Base-by-base conservation (phyloP, 2,113 vertebrate genomes). In the Plotosus lineatus region DNA sequence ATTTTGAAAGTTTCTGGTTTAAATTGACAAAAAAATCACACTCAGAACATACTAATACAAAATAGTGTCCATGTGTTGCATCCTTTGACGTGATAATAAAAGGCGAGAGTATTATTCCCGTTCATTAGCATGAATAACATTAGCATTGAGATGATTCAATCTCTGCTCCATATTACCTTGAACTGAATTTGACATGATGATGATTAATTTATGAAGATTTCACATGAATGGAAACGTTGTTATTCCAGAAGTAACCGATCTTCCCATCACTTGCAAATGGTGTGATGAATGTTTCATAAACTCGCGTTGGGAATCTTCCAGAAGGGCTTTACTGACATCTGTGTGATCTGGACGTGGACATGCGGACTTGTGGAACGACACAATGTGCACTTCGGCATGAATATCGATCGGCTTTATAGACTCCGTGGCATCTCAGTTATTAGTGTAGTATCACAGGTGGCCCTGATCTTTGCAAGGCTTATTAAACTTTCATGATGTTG, bases 281-380 rank as follows among this genome's bases (percentile, higher is more conserved):
- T 55, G 33, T 78, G 51, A 86, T 85, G 83, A 84, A 82, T 81
- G 63, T 86, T 88, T 85, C 61, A 86, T 83, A 69, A 85, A 75
- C 40, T 63, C 55, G 46, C 66, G 66, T 66, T 81, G 83, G 71
- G 75, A 82, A 28, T 50, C 75, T 82, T 73, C 21, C 61, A 74
- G 55, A 56, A 78, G 80, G 44, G 38, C 55, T 69, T 73, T 40
- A 12, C 53, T 56, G 55, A 71, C 83, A 60, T 82, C 75, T 77
- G 33, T 75, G 68, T 53, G 68, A 75, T 77, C 58, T 88, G 75
- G 82, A 83, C 77, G 8, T 72, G 50, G 75, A 83, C 53, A 56
- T 65, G 36, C 58, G 51, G 44, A 83, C 53, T 65, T 65, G 36
- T 68, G 51, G 44, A 51, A 55, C 61, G 31, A 60, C 26, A 56